Evolutionary conservation across 1,140 invertebrate species (phyloP).

Genomic region (Eupristina koningsbergeri): DNA sequence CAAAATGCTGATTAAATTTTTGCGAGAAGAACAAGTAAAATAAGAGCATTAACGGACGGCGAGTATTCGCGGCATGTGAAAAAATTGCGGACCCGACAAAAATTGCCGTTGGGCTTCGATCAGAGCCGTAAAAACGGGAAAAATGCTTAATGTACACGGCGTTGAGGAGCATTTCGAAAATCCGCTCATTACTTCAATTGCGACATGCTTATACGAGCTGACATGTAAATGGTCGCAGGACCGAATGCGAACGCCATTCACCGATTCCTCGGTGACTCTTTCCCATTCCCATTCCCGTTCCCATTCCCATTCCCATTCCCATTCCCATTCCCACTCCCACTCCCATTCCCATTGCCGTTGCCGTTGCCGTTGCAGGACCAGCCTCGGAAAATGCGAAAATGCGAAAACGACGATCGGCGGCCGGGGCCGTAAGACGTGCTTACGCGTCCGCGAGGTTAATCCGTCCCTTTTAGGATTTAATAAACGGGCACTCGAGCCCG

Average conservation of each 20-base stretch:
- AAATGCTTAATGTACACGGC: no score
- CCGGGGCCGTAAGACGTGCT: neutral
- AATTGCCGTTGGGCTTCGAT: no score
- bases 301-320: neutral
- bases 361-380: neutral
- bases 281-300: neutral
- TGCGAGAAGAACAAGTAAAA: no score
- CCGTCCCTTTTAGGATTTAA: constrained; percentile 7
- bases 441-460: neutral
- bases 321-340: neutral
- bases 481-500: neutral
- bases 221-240: neutral
- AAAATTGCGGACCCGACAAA: no score
- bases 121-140: no score
- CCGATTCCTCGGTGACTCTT: neutral
- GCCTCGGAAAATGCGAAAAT: neutral
- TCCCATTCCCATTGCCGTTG: no score
- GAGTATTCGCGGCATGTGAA: no score
- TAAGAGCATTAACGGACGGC: no score
- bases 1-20: no score
- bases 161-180: neutral
- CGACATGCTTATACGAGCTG: neutral
- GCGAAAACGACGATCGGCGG: neutral
- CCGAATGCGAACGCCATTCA: neutral
- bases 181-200: neutral